These are phyloP conservation scores for Seriola aureovittata DNA, from an alignment of 2,113 vertebrate genomes.

Conservation along the genomic window DNA sequence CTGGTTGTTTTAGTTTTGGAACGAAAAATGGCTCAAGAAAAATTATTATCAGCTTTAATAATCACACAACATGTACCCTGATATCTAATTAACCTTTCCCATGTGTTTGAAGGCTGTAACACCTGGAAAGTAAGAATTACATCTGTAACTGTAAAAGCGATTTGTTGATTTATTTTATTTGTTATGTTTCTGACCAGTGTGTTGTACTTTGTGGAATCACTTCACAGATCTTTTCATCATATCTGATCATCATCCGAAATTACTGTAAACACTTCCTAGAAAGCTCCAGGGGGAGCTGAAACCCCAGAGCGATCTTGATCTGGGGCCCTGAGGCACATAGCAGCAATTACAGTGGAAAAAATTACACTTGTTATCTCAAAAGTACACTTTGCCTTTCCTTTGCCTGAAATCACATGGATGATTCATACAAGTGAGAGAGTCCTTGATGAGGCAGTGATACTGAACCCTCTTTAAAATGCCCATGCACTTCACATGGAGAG, in stretches of 20 bases:
- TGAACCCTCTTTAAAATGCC: slow-evolving; percentile 39
- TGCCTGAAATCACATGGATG: slow-evolving; percentile 22
- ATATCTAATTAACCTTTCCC: no score
- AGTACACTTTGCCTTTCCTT: not conserved
- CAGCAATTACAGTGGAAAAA: slow-evolving; percentile 14
- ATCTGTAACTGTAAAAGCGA: not conserved
- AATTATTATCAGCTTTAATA: no score
- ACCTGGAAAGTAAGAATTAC: not conserved
- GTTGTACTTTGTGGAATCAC: not conserved
- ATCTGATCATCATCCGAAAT: slow-evolving; percentile 29
- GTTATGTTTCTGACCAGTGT: not conserved
- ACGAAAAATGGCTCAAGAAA: no score
- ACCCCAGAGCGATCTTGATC: slow-evolving; percentile 18
- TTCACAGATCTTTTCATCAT: not conserved
- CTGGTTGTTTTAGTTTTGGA: no score
- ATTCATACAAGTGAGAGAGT: slow-evolving; percentile 27
- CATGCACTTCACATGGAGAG: slow-evolving; percentile 38
- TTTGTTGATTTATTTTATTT: not conserved
- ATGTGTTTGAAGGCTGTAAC: no score
- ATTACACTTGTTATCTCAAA: slow-evolving; percentile 30
- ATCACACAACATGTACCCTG: no score
- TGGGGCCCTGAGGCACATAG: slow-evolving; percentile 25
- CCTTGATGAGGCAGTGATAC: slow-evolving; percentile 32
- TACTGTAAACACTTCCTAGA: slow-evolving; percentile 12
- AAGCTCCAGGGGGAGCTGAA: slow-evolving; percentile 26